phyloP scores from a whole-genome alignment of 1,140 invertebrate species.

The Stratiolaelaps scimitus region DNA sequence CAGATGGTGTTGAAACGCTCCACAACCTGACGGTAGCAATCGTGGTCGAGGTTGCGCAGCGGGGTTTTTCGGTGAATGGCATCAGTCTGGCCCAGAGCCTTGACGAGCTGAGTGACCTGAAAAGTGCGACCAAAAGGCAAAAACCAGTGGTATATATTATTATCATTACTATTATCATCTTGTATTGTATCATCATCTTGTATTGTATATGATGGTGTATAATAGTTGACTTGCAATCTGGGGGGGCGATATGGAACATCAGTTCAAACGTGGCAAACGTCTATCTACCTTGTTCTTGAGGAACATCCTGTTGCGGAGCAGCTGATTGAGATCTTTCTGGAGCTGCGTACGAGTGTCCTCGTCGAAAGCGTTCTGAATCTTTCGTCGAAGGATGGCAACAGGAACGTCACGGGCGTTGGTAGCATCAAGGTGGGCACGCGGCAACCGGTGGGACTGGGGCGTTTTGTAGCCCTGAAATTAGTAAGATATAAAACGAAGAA shows the following conservation, averaged over 20 bases:
- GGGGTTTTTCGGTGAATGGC: background rate
- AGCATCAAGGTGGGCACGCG: conserved; percentile 38
- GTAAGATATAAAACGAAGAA: background rate
- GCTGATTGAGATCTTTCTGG: background rate
- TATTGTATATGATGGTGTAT: conserved; percentile 19
- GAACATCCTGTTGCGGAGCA: conserved; percentile 25
- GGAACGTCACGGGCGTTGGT: conserved; percentile 42
- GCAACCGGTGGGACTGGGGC: background rate
- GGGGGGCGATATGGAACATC: too few relatives aligned
- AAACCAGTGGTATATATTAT: conserved; percentile 26
- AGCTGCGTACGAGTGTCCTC: conserved; percentile 2
- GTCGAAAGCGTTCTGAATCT: conserved; percentile 34
- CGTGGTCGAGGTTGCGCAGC: background rate
- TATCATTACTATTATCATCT: too few relatives aligned
- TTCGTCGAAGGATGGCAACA: conserved; percentile 39
- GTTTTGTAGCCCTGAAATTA: conserved; percentile 15
- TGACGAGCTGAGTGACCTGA: background rate
- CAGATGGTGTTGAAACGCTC: conserved; percentile 28
- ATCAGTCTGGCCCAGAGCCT: conserved; percentile 24
- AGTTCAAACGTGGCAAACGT: background rate
- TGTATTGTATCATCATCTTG: too few relatives aligned
- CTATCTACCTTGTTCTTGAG: conserved; percentile 32
- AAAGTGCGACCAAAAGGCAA: conserved; percentile 15
- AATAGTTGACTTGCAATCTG: too few relatives aligned
- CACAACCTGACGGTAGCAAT: conserved; percentile 15